phyloP scores from a whole-genome alignment of 2,888 invertebrate species.

The Trachelus iudaicus region DNA sequence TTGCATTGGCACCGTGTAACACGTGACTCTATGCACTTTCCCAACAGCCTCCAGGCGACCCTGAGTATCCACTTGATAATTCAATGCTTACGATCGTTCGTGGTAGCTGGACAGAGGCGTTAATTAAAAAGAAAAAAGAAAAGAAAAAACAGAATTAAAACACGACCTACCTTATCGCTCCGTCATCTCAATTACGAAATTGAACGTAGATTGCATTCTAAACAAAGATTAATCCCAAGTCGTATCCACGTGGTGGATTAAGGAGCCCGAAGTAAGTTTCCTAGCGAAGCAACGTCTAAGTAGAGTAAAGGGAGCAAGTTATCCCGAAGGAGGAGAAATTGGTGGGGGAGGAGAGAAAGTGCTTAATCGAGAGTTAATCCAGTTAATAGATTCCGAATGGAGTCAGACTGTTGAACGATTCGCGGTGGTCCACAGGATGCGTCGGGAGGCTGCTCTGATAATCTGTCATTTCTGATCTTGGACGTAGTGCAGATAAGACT shows the following conservation, averaged over 20 bases:
- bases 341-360: constrained; percentile 17
- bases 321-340: constrained; percentile 9
- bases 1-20: neutral
- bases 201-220: neutral
- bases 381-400: constrained; percentile 58
- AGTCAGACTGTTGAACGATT: constrained; percentile 34
- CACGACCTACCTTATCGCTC: too few species aligned
- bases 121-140: neutral
- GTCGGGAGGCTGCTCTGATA: too few species aligned
- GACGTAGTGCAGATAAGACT: too few species aligned
- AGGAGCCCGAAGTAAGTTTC: constrained; percentile 30
- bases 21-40: neutral
- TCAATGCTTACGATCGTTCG: neutral
- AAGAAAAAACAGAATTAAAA: neutral
- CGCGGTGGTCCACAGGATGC: too few species aligned
- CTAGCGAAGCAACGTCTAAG: constrained; percentile 32
- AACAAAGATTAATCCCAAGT: neutral
- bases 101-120: neutral
- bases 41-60: neutral
- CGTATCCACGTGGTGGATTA: too few species aligned
- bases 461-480: too few species aligned
- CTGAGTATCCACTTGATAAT: too few species aligned
- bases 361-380: constrained; percentile 57
- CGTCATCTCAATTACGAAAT: neutral
- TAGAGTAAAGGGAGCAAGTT: constrained; percentile 17